These are phyloP conservation scores for Patiria pectinifera DNA, from an alignment of 53 echinoderm and acorn worm genomes.

Conservation along the genomic window DNA sequence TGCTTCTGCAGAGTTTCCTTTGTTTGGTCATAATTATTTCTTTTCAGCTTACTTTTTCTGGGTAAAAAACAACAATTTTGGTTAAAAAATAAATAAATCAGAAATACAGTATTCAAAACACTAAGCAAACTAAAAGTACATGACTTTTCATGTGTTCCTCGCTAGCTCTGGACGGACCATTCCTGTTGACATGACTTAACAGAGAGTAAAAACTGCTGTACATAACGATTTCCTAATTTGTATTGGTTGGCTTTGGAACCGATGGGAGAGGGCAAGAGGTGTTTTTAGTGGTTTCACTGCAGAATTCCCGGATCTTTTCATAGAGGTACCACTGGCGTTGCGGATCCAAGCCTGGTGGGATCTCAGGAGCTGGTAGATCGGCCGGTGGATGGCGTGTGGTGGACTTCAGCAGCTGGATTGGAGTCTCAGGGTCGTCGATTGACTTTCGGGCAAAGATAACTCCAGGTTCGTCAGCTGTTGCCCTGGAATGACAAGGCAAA, in stretches of 20 bases:
- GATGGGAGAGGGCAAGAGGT: background rate
- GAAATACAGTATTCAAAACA: too few relatives aligned
- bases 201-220: too few relatives aligned
- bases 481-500: background rate
- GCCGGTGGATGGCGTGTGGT: background rate
- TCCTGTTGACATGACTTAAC: too few relatives aligned
- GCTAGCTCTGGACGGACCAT: too few relatives aligned
- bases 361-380: conserved; percentile 2
- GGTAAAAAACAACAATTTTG: too few relatives aligned
- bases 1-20: too few relatives aligned
- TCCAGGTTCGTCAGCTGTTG: conserved; percentile 1
- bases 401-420: background rate
- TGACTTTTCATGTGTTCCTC: too few relatives aligned
- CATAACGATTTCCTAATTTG: too few relatives aligned
- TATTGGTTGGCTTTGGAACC: background rate
- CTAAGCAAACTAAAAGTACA: too few relatives aligned
- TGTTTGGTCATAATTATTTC: too few relatives aligned
- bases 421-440: background rate
- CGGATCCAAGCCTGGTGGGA: conserved; percentile 21
- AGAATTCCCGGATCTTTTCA: conserved; percentile 17
- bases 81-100: too few relatives aligned
- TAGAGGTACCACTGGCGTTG: conserved; percentile 12
- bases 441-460: conserved; percentile 13
- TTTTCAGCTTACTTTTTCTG: too few relatives aligned
- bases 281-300: conserved; percentile 2